Evolutionary conservation across 2,113 vertebrate species (phyloP), one percentile per base, ranked within the genome.

Genomic region (Australoheros scitulus): DNA sequence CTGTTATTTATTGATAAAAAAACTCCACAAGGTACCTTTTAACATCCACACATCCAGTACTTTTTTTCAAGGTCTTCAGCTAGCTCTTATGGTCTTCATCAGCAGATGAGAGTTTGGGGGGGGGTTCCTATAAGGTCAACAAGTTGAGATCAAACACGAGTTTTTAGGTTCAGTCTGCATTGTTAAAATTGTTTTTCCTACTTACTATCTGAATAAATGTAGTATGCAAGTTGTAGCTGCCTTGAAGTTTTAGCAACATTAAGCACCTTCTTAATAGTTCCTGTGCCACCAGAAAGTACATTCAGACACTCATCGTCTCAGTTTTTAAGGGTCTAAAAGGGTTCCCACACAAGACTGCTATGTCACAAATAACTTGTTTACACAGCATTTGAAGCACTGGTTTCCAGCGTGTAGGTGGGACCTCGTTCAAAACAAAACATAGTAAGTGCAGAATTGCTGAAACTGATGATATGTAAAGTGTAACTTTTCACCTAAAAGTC

Each of bases 381-480:
- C 26, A 32, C 26, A n/a, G 11, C 0, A 72, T 52, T 29, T 72
- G 68, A 72, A 70, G 41, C 26, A 34, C 47, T 72, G 26, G 32
- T 52, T 20, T 70, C 29, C 0, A 50, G 11, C 7, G 24, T 70
- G 43, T 52, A 32, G 24, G 43, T 52, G 43, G 43, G 29, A 52
- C 1, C 6, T 52, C 24, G 65, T 52, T 70, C 52, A 7, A 32
- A 14, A 72, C 32, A 18, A 55, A 72, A 72, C n/a, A 9, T 18
- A 72, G 26, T 52, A 29, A 55, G 47, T 55, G 68, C 47, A 55
- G 68, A 72, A 47, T 52, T 72, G 24, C 65, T 2, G 1, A 72
- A 72, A 72, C 15, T 72, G 41, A 43, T 52, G 65, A 72, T 72
- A 70, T 70, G 65, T 72, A 32, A 72, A 72, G 52, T 72, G 11